Evolutionary conservation across 2,888 invertebrate genomes (phyloP), one percentile per base, ranked within the genome.

Genomic region (Rhabditoides inermis): DNA sequence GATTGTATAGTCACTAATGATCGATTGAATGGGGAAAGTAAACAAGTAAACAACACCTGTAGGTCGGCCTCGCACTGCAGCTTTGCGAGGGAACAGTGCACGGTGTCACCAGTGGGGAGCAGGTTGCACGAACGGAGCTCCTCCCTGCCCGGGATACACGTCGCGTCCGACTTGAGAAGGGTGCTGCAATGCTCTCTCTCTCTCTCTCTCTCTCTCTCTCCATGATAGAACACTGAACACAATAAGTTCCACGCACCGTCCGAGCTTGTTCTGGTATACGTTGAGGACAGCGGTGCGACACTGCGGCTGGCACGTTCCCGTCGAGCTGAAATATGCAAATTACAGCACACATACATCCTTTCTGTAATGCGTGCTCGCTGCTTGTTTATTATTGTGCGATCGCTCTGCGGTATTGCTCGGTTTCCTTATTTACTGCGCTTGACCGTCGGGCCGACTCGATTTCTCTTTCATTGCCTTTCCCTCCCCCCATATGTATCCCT

Each of bases 241-340:
- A 12, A 44, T 25, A 25, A 18, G 12, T 26, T 15, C 6, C 15
- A 28, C 12, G 18, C n/a, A 20, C 18, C 6, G 50, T n/a, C 75
- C 75, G 27, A 72, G 58, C 22, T 69, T 63, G 44, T 71, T 75
- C 49, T 75, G 75, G 51, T 72, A 75, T 36, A 75, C 61, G 44
- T 75, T 76, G 48, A 75, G 49, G 3, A 72, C 73, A 20, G 75
- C 72, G 40, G 59, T 65, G 35, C 73, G 49, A 46, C 75, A 75
- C 49, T 75, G 74, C 7, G 71, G 70, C 41, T 75, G 73, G 49
- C 75, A 75, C 0, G 73, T 75, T 45, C 66, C 66, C 6, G 72
- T 74, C 36, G 65, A 65, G 49, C 75, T 75, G 56, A 27, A 72
- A 69, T 39, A 12, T n/a, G n/a, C n/a, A n/a, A n/a, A n/a, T n/a